Percentiles rank a stretch among this genome's conserved stretches.
phyloP scores from a whole-genome alignment of 2,113 vertebrate species.

The Nettapus auritus region DNA sequence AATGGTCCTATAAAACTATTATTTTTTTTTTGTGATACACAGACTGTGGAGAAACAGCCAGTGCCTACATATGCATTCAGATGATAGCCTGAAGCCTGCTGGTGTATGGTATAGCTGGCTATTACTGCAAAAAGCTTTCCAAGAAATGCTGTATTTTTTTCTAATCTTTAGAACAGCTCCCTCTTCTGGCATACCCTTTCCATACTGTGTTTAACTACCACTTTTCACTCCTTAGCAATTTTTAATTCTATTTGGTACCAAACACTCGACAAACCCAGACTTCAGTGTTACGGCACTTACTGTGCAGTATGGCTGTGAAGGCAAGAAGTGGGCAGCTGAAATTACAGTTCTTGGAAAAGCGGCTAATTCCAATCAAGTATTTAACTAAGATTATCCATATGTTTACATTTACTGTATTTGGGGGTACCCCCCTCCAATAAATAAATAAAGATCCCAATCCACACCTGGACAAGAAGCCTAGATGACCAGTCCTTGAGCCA shows the following conservation, averaged over 20 bases:
- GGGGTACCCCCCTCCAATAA: neutral
- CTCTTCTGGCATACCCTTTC: conserved; percentile 60
- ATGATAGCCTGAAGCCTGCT: neutral
- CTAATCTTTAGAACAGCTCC: conserved; percentile 71
- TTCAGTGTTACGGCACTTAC: neutral
- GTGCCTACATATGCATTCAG: neutral
- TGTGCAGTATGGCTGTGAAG: neutral
- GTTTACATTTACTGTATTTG: neutral
- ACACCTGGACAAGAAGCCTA: neutral
- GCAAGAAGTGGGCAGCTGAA: neutral
- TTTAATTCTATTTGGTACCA: neutral
- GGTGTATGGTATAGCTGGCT: neutral
- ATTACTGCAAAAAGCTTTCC: neutral
- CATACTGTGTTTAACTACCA: neutral
- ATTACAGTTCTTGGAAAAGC: neutral
- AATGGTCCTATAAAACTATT: neutral
- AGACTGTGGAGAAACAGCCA: neutral
- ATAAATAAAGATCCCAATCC: neutral
- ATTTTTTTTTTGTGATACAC: neutral
- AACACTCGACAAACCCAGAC: neutral
- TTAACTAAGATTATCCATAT: neutral
- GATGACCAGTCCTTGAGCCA: neutral
- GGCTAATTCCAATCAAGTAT: neutral
- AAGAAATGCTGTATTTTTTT: neutral
- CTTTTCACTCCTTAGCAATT: neutral